phyloP scores from a whole-genome alignment of 2,888 invertebrate species.

The Charanyca ferruginea region DNA sequence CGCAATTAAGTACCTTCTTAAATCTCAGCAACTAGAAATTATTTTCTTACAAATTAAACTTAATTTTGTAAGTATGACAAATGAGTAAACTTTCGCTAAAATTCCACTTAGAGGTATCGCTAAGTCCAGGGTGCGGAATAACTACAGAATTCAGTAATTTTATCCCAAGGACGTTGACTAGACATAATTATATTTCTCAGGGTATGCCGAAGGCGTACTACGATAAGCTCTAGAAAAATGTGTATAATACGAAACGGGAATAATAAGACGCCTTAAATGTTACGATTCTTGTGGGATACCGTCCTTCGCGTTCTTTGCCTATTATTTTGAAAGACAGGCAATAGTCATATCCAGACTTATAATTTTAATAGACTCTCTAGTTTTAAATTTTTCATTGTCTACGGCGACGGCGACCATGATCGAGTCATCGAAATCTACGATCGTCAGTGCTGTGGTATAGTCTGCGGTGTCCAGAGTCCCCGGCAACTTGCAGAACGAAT shows the following conservation, averaged over 20 bases:
- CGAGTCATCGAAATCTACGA: constrained; percentile 55
- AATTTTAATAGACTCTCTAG: background rate
- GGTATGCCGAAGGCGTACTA: constrained; percentile 35
- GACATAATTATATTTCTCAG: constrained; percentile 37
- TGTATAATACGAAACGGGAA: constrained; percentile 52
- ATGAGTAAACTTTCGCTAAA: background rate
- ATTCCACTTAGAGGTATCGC: background rate
- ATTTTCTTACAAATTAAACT: background rate
- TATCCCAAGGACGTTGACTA: constrained; percentile 18
- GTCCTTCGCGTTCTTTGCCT: background rate
- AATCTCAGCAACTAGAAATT: background rate
- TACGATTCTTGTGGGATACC: constrained; percentile 48
- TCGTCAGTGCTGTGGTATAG: constrained; percentile 42
- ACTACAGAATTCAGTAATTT: constrained; percentile 14
- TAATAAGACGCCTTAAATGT: constrained; percentile 35
- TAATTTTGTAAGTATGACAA: too few relatives aligned
- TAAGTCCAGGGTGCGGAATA: background rate
- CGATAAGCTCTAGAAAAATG: constrained; percentile 54
- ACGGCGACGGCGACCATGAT: constrained; percentile 59
- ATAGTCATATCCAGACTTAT: background rate
- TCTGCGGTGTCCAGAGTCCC: constrained; percentile 49
- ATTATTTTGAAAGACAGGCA: constrained; percentile 8
- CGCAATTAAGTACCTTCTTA: background rate
- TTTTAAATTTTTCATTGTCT: constrained; percentile 33
- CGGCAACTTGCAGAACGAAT: constrained; percentile 79